phyloP scores from a whole-genome alignment of 2,888 invertebrate species.

The Cryptocheilus praepositus region DNA sequence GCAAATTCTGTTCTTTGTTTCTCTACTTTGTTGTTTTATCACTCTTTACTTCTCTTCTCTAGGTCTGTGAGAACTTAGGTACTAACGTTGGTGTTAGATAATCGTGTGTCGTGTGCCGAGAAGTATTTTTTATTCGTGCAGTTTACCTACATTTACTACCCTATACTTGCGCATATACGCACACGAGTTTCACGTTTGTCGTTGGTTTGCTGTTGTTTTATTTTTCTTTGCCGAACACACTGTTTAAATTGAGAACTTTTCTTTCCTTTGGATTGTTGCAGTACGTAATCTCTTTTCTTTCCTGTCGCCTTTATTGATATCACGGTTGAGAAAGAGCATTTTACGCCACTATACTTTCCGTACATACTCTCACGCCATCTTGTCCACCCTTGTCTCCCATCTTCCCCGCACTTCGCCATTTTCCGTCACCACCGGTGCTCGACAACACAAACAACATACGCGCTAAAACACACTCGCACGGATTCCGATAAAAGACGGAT shows the following conservation, averaged over 20 bases:
- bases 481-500: no score
- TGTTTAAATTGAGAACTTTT: constrained; percentile 52
- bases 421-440: no score
- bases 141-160: constrained; percentile 47
- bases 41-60: constrained; percentile 21
- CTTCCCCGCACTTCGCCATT: not conserved
- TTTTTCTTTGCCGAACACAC: constrained; percentile 55
- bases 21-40: constrained; percentile 8
- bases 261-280: constrained; percentile 55
- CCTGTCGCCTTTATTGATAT: constrained; percentile 58
- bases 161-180: constrained; percentile 46
- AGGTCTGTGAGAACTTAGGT: constrained; percentile 63
- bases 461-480: not conserved
- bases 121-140: constrained; percentile 63
- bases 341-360: constrained; percentile 13
- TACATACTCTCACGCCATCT: constrained; percentile 4
- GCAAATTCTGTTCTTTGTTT: not conserved
- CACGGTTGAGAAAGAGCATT: constrained; percentile 1
- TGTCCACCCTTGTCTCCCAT: not conserved
- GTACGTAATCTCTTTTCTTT: constrained; percentile 35
- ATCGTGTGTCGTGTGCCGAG: constrained; percentile 74
- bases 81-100: constrained; percentile 75
- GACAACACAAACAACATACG: not conserved
- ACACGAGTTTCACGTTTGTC: constrained; percentile 65
- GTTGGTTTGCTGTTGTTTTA: constrained; percentile 72